These are phyloP conservation scores for Patella caerulea DNA, from an alignment of 2,888 invertebrate genomes.

Conservation along the genomic window DNA sequence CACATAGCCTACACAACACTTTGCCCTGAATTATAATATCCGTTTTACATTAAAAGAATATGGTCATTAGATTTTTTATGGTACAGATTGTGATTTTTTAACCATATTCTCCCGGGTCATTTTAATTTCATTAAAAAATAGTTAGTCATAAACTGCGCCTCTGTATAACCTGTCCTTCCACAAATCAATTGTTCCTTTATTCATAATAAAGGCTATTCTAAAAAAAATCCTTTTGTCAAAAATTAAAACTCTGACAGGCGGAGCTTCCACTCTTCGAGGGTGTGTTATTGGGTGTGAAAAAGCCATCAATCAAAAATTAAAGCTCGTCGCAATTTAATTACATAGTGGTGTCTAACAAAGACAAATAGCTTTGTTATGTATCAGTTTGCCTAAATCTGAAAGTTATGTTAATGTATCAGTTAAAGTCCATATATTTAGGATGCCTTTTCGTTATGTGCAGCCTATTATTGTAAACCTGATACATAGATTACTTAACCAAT, in stretches of 20 bases:
- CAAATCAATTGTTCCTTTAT: not conserved
- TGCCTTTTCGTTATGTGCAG: too few relatives aligned
- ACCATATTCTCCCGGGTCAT: not conserved
- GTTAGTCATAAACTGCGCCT: slow-evolving; percentile 3
- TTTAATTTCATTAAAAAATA: not conserved
- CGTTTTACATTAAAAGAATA: not conserved
- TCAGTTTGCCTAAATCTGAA: too few relatives aligned
- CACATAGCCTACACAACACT: not conserved
- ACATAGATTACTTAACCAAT: too few relatives aligned
- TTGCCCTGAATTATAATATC: not conserved
- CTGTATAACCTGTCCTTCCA: not conserved
- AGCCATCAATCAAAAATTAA: too few relatives aligned
- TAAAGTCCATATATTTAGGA: too few relatives aligned
- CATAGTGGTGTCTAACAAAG: too few relatives aligned
- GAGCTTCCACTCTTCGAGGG: not conserved
- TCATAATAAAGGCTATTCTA: not conserved
- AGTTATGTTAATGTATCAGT: too few relatives aligned
- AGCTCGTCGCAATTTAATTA: too few relatives aligned
- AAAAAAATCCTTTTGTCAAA: not conserved
- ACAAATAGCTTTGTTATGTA: too few relatives aligned
- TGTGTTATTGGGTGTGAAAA: too few relatives aligned
- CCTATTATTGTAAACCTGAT: too few relatives aligned
- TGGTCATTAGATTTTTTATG: not conserved
- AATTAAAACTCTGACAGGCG: not conserved
- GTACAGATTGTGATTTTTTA: not conserved